Conservation (phyloP, 1,140 invertebrate species). For the Chrysomallon squamiferum region DNA sequence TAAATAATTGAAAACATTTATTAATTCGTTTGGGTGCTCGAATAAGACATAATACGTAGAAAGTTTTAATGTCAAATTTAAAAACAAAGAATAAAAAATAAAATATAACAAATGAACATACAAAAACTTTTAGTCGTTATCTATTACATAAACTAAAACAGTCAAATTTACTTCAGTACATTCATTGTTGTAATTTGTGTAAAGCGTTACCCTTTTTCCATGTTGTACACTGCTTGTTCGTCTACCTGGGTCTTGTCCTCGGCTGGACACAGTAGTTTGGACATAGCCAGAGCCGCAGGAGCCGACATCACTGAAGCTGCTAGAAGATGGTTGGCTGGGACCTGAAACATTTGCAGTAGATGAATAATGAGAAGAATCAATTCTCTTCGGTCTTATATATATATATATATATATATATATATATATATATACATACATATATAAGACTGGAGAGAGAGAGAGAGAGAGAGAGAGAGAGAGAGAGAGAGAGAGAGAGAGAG, state of each 20-base stretch:
- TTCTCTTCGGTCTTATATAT: background rate
- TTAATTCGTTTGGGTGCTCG: no score
- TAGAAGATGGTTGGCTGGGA: conserved; percentile 68
- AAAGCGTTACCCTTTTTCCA: conserved; percentile 6
- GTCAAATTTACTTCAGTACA: no score
- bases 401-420: background rate
- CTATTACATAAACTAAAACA: no score
- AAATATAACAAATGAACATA: no score
- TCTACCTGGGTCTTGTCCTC: conserved; percentile 19
- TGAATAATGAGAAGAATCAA: no score
- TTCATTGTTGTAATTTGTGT: no score
- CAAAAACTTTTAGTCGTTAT: no score
- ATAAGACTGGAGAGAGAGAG: background rate
- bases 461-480: background rate
- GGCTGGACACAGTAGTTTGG: conserved; percentile 92
- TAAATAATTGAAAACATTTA: no score
- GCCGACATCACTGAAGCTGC: conserved; percentile 95
- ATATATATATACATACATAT: background rate
- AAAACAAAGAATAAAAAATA: no score
- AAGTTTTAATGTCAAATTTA: no score
- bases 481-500: background rate
- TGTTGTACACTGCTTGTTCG: conserved; percentile 8
- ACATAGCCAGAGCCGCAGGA: conserved; percentile 84
- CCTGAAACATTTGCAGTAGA: conserved; percentile 42
- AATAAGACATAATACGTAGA: no score